Percentiles rank a stretch among this genome's conserved stretches.
These are phyloP conservation scores for Orgyia antiqua DNA, from an alignment of 2,888 invertebrate genomes.

Conservation along the genomic window DNA sequence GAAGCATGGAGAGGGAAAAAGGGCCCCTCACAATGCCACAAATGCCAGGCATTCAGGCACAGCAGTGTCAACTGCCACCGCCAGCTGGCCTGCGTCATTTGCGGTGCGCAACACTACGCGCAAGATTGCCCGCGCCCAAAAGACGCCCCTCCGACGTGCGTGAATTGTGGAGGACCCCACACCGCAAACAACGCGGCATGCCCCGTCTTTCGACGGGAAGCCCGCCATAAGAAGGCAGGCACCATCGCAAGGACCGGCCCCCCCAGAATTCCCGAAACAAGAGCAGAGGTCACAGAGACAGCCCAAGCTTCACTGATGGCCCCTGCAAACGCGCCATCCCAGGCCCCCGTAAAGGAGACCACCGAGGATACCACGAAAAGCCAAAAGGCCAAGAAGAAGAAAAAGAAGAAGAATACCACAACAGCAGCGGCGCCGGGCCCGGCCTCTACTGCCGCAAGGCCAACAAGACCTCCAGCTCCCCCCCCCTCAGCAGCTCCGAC, in stretches of 20 bases:
- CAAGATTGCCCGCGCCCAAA: too few relatives aligned
- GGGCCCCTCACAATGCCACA: neutral
- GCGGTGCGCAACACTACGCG: neutral
- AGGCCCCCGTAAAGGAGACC: constrained; percentile 19
- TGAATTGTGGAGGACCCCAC: too few relatives aligned
- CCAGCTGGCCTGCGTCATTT: neutral
- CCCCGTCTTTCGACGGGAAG: neutral
- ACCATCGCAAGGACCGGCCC: constrained; percentile 1
- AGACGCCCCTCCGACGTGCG: too few relatives aligned
- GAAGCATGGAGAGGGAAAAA: neutral
- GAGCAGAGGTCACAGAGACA: neutral
- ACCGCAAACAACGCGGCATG: neutral
- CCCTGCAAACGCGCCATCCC: constrained; percentile 14
- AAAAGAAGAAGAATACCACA: too few relatives aligned
- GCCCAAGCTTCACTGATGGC: constrained; percentile 9
- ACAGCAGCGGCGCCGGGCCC: too few relatives aligned
- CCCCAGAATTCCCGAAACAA: neutral
- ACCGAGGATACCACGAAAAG: too few relatives aligned
- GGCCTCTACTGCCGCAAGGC: constrained; percentile 23
- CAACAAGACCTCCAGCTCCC: constrained; percentile 22
- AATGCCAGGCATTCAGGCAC: too few relatives aligned
- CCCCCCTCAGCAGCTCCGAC: constrained; percentile 20
- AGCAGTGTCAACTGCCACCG: too few relatives aligned
- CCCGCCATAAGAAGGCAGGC: constrained; percentile 73
- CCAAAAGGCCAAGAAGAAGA: too few relatives aligned